These are phyloP conservation scores for Sciurus carolinensis DNA, from an alignment of 2,797 vertebrate genomes.

Conservation along the genomic window DNA sequence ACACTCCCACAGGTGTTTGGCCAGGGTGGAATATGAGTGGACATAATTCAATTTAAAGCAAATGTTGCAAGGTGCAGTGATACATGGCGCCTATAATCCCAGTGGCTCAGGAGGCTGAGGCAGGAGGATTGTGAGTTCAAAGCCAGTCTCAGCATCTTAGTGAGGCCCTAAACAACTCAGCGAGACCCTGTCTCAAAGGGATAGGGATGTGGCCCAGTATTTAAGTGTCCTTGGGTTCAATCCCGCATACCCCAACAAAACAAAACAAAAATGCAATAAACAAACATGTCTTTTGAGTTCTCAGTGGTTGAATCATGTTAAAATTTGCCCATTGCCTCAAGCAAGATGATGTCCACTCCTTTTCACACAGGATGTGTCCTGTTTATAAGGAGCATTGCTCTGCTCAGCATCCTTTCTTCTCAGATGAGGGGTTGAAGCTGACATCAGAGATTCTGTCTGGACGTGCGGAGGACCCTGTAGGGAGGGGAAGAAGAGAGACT, in stretches of 20 bases:
- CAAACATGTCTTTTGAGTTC: background rate
- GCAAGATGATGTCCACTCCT: background rate
- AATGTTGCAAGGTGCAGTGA: background rate
- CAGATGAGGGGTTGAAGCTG: background rate
- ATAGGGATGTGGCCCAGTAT: no score
- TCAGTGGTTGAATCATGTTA: background rate
- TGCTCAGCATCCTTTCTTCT: background rate
- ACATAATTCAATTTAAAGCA: background rate
- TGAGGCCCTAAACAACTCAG: no score
- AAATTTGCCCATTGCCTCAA: no score
- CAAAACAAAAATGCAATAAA: no score
- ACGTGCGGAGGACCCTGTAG: background rate
- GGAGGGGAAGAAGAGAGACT: background rate
- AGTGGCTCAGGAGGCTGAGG: no score
- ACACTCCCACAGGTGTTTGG: background rate
- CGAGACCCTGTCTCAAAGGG: no score
- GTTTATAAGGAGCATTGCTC: background rate
- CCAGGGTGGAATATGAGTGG: background rate
- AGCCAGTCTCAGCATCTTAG: no score
- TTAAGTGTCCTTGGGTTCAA: no score
- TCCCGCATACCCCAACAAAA: no score
- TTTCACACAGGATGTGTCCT: background rate
- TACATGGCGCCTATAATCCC: no score
- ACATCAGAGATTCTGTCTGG: background rate
- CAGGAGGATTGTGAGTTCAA: no score